Evolutionary conservation across 2,888 invertebrate genomes (phyloP).

Genomic region (Sphaeridia pumilis): DNA sequence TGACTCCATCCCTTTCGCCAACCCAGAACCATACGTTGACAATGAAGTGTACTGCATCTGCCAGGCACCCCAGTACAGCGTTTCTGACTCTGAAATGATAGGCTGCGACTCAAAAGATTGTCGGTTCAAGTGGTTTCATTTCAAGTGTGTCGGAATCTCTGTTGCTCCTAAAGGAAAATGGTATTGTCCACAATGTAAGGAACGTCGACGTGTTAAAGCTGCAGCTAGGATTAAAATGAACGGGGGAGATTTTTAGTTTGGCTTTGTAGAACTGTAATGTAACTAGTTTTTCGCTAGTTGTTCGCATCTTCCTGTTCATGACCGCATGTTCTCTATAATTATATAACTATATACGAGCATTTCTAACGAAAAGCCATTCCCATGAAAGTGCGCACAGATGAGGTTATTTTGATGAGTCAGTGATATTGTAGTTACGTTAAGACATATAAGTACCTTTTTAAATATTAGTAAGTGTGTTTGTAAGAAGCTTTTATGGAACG

Average conservation of each 20-base stretch:
- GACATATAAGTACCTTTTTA: neutral
- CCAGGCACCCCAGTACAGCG: constrained; percentile 81
- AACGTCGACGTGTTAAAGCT: constrained; percentile 37
- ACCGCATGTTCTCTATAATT: neutral
- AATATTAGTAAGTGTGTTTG: neutral
- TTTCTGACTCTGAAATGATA: constrained; percentile 87
- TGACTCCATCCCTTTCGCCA: constrained; percentile 41
- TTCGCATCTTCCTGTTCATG: neutral
- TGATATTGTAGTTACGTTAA: neutral
- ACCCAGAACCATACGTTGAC: constrained; percentile 11
- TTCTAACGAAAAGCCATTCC: constrained; percentile 1
- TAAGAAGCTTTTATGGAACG: neutral
- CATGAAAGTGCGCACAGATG: neutral
- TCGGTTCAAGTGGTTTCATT: constrained; percentile 96
- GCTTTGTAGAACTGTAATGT: neutral
- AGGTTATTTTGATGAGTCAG: neutral
- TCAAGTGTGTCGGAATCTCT: constrained; percentile 93
- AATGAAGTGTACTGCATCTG: constrained; percentile 73
- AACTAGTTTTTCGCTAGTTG: too few relatives aligned
- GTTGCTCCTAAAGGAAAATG: constrained; percentile 95
- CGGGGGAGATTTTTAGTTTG: too few relatives aligned
- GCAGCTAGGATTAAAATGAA: constrained; percentile 2
- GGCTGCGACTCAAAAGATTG: constrained; percentile 84
- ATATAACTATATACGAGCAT: neutral
- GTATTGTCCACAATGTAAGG: constrained; percentile 89